Conservation (phyloP, 2,888 invertebrate species). For the Apamea crenata region DNA sequence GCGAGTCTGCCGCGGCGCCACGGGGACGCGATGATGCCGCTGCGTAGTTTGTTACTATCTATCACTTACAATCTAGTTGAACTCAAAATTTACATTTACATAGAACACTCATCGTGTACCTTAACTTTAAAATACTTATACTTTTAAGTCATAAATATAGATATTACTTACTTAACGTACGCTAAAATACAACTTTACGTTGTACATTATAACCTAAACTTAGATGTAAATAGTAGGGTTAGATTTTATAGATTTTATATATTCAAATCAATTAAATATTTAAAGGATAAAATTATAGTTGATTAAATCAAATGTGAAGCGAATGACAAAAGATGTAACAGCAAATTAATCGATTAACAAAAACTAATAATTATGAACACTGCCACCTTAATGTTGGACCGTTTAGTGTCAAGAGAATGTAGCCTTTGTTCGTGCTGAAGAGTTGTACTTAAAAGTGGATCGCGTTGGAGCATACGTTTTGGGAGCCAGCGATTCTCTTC, state of each 20-base stretch:
- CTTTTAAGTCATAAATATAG: conserved; percentile 88
- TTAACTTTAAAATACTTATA: conserved; percentile 85
- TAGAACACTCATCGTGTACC: conserved; percentile 86
- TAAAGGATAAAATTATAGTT: conserved; percentile 72
- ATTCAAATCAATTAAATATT: conserved; percentile 74
- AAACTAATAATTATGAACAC: conserved; percentile 77
- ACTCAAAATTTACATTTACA: conserved; percentile 88
- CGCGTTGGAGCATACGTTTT: conserved; percentile 8
- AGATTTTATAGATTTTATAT: conserved; percentile 80
- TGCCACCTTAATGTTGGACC: conserved; percentile 79
- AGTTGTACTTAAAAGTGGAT: conserved; percentile 46
- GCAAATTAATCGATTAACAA: conserved; percentile 72
- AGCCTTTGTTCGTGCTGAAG: conserved; percentile 39
- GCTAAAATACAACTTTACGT: conserved; percentile 83
- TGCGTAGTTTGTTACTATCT: conserved; percentile 72
- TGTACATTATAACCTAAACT: conserved; percentile 84
- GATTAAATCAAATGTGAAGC: conserved; percentile 73
- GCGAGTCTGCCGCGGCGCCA: conserved; percentile 27
- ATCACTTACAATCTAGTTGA: conserved; percentile 82
- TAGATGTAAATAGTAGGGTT: conserved; percentile 86
- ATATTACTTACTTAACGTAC: conserved; percentile 82
- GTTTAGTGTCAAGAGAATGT: conserved; percentile 74
- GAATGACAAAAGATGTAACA: conserved; percentile 70
- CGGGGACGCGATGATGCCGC: conserved; percentile 59
- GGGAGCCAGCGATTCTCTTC: neutral